phyloP scores from a whole-genome alignment of 2,888 invertebrate species.

The Aphodius sticticus region DNA sequence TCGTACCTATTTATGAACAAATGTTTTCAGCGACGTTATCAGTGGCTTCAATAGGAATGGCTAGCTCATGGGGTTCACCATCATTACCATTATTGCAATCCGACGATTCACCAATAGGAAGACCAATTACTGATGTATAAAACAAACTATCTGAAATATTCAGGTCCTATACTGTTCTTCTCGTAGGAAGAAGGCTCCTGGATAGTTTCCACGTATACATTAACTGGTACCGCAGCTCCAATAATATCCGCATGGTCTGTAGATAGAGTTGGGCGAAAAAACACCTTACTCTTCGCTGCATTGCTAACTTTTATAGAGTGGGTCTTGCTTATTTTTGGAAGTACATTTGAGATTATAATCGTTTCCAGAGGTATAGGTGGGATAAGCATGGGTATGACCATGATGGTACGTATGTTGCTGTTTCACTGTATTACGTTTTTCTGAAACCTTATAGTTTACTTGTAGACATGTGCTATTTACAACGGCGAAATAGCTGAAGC shows the following conservation, averaged over 20 bases:
- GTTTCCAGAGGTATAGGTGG: slow-evolving; percentile 72
- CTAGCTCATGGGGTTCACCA: slow-evolving; percentile 43
- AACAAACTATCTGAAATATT: slow-evolving; percentile 13
- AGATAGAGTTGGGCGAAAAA: slow-evolving; percentile 66
- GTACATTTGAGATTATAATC: slow-evolving; percentile 62
- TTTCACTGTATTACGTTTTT: neutral
- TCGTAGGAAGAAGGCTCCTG: slow-evolving; percentile 63
- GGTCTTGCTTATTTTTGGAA: slow-evolving; percentile 50
- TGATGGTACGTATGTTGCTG: neutral
- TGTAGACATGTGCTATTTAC: slow-evolving; percentile 57
- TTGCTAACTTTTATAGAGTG: slow-evolving; percentile 65
- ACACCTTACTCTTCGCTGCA: slow-evolving; percentile 62
- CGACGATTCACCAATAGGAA: slow-evolving; percentile 43
- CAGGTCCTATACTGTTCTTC: slow-evolving; percentile 27
- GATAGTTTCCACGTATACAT: slow-evolving; percentile 65
- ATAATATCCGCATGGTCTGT: slow-evolving; percentile 65
- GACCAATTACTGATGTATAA: slow-evolving; percentile 36
- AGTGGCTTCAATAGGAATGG: neutral
- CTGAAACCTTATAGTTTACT: slow-evolving; percentile 33
- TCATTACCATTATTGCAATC: slow-evolving; percentile 39
- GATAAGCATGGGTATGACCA: slow-evolving; percentile 70
- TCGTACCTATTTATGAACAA: too few relatives aligned
- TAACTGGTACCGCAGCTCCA: slow-evolving; percentile 66
- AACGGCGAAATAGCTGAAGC: slow-evolving; percentile 59
- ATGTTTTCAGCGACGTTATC: too few relatives aligned